Evolutionary conservation across 1,140 invertebrate species (phyloP), one percentile per base, ranked within the genome.

Genomic region (Sitodiplosis mosellana): DNA sequence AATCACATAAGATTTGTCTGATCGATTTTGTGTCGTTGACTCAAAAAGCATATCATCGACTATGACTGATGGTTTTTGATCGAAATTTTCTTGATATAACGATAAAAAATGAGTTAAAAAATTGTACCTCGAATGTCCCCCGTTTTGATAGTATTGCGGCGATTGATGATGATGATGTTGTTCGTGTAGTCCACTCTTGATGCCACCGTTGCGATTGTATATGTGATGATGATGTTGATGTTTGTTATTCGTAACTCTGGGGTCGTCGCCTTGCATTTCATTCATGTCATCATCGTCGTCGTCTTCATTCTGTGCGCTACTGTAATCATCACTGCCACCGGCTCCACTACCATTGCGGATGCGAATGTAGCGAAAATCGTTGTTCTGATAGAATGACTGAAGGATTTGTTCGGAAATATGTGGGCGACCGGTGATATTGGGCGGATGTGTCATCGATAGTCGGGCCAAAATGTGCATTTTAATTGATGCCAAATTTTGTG

Each of bases 381-480:
- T 57, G 19, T 50, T 51, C 45, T 56, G 60, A 46, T 60, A 60
- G 44, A 60, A 60, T 20, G 55, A 53, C 43, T 60, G 57, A 45
- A 60, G 43, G 44, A 60, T 60, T 15, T 55, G 55, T 33, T 55
- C 54, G 7, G 59, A 59, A 12, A 60, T 59, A 17, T 49, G 45
- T 4, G 57, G 50, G 12, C 58, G 58, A 45, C 53, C 54, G 2
- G 59, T 59, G 38, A 61, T 61, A 46, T 61, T 61, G 2, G 59
- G 59, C 6, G 59, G 46, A 38, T 52, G 54, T 22, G 58, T 56
- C 19, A 61, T 14, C 44, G 59, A 56, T 20, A 61, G 50, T 2
- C 59, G 54, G 54, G 59, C 52, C 11, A 61, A 49, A 36, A 61
- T 61, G 33, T 61, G 59, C 53, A 58, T 56, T 48, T 61, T 61